phyloP scores from a whole-genome alignment of 2,113 vertebrate species.

The Cryptomyrus ogoouensis region DNA sequence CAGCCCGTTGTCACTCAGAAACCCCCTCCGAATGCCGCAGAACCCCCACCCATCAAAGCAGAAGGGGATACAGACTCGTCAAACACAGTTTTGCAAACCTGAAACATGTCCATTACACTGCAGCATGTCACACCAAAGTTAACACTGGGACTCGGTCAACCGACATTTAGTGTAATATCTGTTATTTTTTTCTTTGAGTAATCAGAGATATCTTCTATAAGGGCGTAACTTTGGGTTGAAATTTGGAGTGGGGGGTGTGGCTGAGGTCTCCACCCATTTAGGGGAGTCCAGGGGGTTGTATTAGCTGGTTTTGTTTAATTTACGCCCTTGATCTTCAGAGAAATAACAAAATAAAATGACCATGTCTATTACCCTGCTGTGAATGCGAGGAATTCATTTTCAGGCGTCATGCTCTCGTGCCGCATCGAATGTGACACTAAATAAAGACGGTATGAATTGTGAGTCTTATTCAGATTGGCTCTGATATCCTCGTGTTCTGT shows the following conservation, averaged over 20 bases:
- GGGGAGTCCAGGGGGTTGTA: neutral
- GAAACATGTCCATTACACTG: neutral
- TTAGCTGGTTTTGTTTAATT: neutral
- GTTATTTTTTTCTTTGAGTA: neutral
- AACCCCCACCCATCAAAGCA: neutral
- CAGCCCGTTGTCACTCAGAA: neutral
- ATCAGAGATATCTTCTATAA: neutral
- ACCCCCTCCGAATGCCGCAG: neutral
- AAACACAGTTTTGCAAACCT: neutral
- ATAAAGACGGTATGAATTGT: neutral
- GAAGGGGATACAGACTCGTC: neutral
- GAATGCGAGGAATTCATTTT: neutral
- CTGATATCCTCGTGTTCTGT: neutral
- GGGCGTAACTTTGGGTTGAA: neutral
- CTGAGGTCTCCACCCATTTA: neutral
- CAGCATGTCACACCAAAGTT: neutral
- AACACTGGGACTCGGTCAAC: neutral
- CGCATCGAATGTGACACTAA: neutral
- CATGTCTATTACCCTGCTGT: neutral
- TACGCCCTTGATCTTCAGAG: neutral
- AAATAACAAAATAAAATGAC: conserved; percentile 1
- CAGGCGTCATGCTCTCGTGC: neutral
- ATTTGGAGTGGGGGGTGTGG: neutral
- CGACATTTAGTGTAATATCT: neutral
- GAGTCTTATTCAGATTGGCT: neutral